Evolutionary conservation across 2,888 invertebrate species (phyloP), one percentile per base, ranked within the genome.

Genomic region (Lycia hirtaria): DNA sequence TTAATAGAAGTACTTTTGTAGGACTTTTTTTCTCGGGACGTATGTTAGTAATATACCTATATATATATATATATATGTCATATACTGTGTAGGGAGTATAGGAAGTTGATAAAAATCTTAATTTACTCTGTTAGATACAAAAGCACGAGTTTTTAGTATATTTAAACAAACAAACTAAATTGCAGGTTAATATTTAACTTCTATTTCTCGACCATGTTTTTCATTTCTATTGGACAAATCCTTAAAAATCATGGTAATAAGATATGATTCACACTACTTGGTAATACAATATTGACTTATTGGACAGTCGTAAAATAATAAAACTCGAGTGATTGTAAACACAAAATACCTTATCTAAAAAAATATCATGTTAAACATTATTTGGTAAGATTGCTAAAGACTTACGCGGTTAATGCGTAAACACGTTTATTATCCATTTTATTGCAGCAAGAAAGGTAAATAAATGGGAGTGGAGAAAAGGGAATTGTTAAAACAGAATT

Each of bases 401-500:
- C 24, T 38, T 32, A 9, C 41, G 28, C 38, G 10, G 44, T 50
- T 26, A 19, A 24, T 37, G 15, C 30, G 26, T 19, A 37, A 48
- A 47, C 26, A 45, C 26, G 41, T 47, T 54, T 54, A 48, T 48
- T 48, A 24, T 26, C 26, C 40, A 26, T 41, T 37, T 49, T 14
- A 30, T 33, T 30, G 55, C 43, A 30, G 22, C 20, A 41, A 41
- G 15, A 37, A 22, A 48, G 54, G 47, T 55, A 55, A 47, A 55
- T 41, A 55, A 55, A 48, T 48, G 26, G 41, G 40, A 5, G 17
- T 10, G 22, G 24, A 45, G 24, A 44, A 32, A 24, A 44, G 24
- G 26, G 40, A 40, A 45, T 53, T 38, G 28, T 32, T 40, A 22
- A 12, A 33, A 48, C 26, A 48, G 40, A 48, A 44, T 56, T 38